A percentile compares a stretch with the other conserved stretches of the same genome.
Conservation (phyloP, 2,113 vertebrate genomes). For the Alethe castanea region DNA sequence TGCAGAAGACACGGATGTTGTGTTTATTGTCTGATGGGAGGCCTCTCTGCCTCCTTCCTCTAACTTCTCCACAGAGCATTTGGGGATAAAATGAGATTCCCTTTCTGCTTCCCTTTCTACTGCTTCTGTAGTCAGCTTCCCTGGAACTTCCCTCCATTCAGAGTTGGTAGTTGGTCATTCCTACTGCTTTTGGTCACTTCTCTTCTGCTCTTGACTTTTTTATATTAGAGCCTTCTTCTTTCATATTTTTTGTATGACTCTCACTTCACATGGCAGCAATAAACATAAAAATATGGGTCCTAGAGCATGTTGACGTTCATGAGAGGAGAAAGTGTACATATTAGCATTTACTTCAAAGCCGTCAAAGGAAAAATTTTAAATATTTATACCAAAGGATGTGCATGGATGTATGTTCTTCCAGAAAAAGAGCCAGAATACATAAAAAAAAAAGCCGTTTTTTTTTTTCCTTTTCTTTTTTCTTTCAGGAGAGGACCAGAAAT, state of each 20-base stretch:
- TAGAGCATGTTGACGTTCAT: not conserved
- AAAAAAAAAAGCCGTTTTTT: too few species aligned
- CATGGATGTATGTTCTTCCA: not conserved
- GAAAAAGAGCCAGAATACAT: not conserved
- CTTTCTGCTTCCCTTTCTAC: not conserved
- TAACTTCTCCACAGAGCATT: not conserved
- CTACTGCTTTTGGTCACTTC: not conserved
- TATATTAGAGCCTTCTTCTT: not conserved
- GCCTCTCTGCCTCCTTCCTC: not conserved
- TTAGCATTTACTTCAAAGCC: not conserved
- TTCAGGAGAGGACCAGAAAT: not conserved
- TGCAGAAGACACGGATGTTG: not conserved
- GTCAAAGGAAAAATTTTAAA: not conserved
- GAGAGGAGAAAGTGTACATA: not conserved
- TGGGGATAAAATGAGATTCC: not conserved
- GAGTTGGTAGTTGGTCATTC: not conserved
- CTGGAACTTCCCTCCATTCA: not conserved
- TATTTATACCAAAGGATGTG: not conserved
- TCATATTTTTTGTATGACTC: not conserved
- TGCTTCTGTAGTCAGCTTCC: not conserved
- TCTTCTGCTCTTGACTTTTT: not conserved
- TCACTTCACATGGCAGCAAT: not conserved
- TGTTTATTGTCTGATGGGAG: not conserved
- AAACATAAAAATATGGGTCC: not conserved
- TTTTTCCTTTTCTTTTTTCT: too few species aligned